phyloP scores from a whole-genome alignment of 2,888 invertebrate species.

The Troglohyphantes excavatus region DNA sequence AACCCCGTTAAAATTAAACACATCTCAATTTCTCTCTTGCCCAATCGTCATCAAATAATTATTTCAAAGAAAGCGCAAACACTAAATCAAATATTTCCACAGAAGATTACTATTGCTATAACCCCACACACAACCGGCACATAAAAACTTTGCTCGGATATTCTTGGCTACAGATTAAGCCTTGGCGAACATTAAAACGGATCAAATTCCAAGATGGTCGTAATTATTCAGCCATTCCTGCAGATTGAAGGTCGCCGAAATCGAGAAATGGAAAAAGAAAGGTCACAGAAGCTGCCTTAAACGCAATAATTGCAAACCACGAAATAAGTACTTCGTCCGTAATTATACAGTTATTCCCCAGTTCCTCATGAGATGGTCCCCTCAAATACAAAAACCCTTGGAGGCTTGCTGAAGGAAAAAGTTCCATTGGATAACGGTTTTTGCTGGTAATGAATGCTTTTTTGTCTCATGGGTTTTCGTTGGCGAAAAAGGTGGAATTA shows the following conservation, averaged over 20 bases:
- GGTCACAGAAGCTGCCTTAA: slow-evolving; percentile 63
- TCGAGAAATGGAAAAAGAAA: slow-evolving; percentile 7
- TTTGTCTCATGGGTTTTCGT: neutral
- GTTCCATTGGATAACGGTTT: slow-evolving; percentile 14
- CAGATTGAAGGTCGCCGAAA: slow-evolving; percentile 9
- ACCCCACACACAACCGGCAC: neutral
- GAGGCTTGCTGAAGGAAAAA: slow-evolving; percentile 6
- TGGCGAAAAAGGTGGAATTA: slow-evolving; percentile 26
- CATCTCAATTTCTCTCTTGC: neutral
- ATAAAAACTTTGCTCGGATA: neutral
- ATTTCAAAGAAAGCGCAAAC: neutral
- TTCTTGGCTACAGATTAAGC: too few species aligned
- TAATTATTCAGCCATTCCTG: slow-evolving; percentile 40
- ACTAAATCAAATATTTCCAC: neutral
- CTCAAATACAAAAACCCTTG: neutral
- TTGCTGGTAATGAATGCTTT: slow-evolving; percentile 17
- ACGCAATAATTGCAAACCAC: slow-evolving; percentile 54
- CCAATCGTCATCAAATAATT: neutral
- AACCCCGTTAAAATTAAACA: neutral
- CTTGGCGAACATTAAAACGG: neutral
- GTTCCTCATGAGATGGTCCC: slow-evolving; percentile 16
- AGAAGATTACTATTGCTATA: neutral
- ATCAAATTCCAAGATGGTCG: slow-evolving; percentile 29
- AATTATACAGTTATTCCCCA: slow-evolving; percentile 27
- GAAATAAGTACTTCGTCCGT: slow-evolving; percentile 2